phyloP scores from a whole-genome alignment of 2,888 invertebrate species.

The Diadromus collaris region DNA sequence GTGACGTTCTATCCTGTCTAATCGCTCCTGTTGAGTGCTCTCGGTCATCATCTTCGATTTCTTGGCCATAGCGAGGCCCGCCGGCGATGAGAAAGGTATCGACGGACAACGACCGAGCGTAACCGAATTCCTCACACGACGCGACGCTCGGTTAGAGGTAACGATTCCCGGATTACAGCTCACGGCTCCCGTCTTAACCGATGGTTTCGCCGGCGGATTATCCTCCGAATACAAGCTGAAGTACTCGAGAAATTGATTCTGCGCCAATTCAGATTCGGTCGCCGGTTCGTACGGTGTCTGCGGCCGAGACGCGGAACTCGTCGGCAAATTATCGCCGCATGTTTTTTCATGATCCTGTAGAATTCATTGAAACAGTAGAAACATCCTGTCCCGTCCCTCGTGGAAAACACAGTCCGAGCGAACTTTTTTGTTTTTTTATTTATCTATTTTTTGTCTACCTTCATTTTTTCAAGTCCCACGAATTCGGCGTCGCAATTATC shows the following conservation, averaged over 20 bases:
- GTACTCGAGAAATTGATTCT: conserved; percentile 80
- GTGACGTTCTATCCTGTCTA: conserved; percentile 82
- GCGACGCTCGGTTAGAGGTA: conserved; percentile 72
- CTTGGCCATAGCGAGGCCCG: conserved; percentile 80
- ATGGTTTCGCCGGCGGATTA: conserved; percentile 38
- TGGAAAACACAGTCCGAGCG: conserved; percentile 5
- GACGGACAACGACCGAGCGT: conserved; percentile 80
- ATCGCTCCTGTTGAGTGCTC: conserved; percentile 81
- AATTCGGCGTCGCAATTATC: conserved; percentile 89
- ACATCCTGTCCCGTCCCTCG: conserved; percentile 10
- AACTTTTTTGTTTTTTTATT: conserved; percentile 7
- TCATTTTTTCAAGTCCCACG: conserved; percentile 82
- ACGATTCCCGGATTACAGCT: conserved; percentile 36
- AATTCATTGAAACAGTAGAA: conserved; percentile 48
- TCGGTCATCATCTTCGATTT: conserved; percentile 80
- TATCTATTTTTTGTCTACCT: conserved; percentile 77
- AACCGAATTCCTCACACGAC: conserved; percentile 79
- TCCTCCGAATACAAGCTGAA: conserved; percentile 78
- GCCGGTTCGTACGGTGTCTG: conserved; percentile 72
- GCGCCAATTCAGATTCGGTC: conserved; percentile 69
- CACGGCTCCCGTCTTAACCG: neutral
- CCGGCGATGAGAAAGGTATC: conserved; percentile 82
- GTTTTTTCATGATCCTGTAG: conserved; percentile 81
- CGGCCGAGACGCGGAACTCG: conserved; percentile 79
- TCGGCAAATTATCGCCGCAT: conserved; percentile 78